Evolutionary conservation across 2,888 invertebrate species (phyloP).

Genomic region (Nomada ruficornis): DNA sequence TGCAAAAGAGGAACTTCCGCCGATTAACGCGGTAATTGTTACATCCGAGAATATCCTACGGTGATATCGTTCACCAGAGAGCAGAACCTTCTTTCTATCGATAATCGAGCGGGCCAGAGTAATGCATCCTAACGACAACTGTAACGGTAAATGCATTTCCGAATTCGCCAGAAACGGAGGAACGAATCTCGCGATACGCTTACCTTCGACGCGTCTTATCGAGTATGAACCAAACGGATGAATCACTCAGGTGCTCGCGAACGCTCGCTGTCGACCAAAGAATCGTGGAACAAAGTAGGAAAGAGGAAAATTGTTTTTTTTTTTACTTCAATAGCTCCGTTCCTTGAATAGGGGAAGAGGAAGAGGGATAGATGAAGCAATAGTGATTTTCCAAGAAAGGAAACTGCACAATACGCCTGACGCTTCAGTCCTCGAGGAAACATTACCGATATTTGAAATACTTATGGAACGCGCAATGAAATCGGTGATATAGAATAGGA

Average conservation of each 20-base stretch:
- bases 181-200: constrained; percentile 45
- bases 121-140: too few relatives aligned
- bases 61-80: constrained; percentile 9
- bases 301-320: constrained; percentile 43
- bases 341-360: neutral
- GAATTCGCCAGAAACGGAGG: neutral
- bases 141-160: too few relatives aligned
- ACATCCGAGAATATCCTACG: constrained; percentile 50
- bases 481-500: constrained; percentile 2
- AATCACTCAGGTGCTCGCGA: constrained; percentile 50
- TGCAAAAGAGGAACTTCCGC: constrained; percentile 59
- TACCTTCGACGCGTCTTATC: constrained; percentile 52
- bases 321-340: constrained; percentile 4
- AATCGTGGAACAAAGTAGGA: constrained; percentile 3
- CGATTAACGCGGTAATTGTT: constrained; percentile 62
- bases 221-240: constrained; percentile 40
- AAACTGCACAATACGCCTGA: too few relatives aligned
- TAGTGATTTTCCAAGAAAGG: neutral
- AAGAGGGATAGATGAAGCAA: neutral
- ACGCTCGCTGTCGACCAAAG: constrained; percentile 23
- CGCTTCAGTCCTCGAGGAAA: neutral
- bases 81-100: neutral
- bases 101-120: neutral
- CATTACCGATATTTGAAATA: constrained; percentile 22
- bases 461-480: constrained; percentile 11